phyloP scores from a whole-genome alignment of 2,797 vertebrate species.

The Silurus aristotelis region DNA sequence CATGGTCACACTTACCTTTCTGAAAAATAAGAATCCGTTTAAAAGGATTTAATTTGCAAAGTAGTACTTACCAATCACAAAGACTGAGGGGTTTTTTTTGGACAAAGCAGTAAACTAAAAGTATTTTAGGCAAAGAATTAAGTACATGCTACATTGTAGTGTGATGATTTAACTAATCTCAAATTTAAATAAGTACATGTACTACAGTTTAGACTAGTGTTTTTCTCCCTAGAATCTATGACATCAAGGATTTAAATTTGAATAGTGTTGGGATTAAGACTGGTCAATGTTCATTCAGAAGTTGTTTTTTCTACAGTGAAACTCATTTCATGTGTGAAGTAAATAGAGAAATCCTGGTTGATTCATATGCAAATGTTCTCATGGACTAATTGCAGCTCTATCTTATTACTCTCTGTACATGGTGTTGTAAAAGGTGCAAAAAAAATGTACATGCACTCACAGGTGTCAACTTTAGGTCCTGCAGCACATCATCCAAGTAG shows the following conservation, averaged over 20 bases:
- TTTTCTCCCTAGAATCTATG: not conserved
- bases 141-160: not conserved
- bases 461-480: constrained; percentile 76
- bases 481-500: constrained; percentile 74
- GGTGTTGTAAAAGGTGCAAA: not conserved
- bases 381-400: not conserved
- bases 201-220: not conserved
- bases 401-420: not conserved
- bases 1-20: constrained; percentile 50
- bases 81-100: not conserved
- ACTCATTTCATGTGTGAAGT: constrained; percentile 20
- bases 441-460: constrained; percentile 66
- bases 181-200: constrained; percentile 6
- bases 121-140: not conserved
- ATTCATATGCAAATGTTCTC: constrained; percentile 30
- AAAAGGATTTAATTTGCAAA: constrained; percentile 36
- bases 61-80: constrained; percentile 32
- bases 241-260: not conserved
- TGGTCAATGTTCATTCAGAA: not conserved
- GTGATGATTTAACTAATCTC: not conserved
- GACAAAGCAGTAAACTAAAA: constrained; percentile 3
- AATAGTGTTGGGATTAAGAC: not conserved
- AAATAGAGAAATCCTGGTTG: not conserved
- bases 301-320: constrained; percentile 29
- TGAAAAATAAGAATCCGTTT: constrained; percentile 36